Evolutionary conservation across 2,113 vertebrate genomes (phyloP).

Genomic region (Pristiophorus japonicus): DNA sequence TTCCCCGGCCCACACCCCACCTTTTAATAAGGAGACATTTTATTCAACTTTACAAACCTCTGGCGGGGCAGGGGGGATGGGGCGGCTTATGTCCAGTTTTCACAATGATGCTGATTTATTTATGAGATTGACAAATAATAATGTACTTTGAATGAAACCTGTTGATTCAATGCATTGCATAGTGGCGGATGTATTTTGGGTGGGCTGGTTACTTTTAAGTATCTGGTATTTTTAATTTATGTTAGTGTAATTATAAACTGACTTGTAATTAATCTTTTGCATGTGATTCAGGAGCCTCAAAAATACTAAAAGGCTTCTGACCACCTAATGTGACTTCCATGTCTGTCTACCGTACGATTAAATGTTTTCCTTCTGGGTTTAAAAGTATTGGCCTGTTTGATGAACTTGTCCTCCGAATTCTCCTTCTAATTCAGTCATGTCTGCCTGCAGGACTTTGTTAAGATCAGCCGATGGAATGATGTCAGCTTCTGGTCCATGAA

Average conservation of each 20-base stretch:
- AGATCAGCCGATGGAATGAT: constrained; percentile 95
- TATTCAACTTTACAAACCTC: neutral
- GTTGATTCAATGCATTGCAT: neutral
- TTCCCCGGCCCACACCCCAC: neutral
- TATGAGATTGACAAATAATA: neutral
- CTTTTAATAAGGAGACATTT: neutral
- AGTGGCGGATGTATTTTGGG: neutral
- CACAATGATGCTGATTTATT: neutral
- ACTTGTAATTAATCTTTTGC: neutral
- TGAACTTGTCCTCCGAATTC: neutral
- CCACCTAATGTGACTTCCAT: neutral
- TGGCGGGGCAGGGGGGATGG: neutral
- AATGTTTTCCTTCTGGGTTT: neutral
- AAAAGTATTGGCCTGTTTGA: neutral
- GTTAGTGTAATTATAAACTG: too few species aligned
- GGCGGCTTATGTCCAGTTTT: neutral
- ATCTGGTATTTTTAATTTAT: neutral
- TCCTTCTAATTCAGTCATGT: neutral
- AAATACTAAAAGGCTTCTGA: neutral
- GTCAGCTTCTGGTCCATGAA: constrained; percentile 97
- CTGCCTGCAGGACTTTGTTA: constrained; percentile 82
- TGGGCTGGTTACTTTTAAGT: neutral
- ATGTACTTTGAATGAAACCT: neutral
- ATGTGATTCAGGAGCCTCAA: neutral
- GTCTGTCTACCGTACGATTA: neutral